phyloP scores from a whole-genome alignment of 2,888 invertebrate genomes.

The Lutraria lutraria region DNA sequence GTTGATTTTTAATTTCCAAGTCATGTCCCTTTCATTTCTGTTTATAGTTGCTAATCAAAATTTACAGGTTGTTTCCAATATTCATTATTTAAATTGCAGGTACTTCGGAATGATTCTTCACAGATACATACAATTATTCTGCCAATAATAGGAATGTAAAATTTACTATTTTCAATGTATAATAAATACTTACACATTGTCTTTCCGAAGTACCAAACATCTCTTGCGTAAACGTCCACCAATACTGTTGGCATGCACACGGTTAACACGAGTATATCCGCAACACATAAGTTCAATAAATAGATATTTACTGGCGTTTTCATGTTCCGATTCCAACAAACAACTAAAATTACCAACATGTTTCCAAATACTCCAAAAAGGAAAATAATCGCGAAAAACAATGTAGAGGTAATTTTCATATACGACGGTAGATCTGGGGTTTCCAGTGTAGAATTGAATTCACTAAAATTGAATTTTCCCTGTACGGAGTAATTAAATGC shows the following conservation, averaged over 20 bases:
- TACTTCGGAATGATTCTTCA: too few relatives aligned
- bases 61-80: too few relatives aligned
- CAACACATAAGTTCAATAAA: conserved; percentile 74
- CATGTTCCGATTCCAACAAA: conserved; percentile 65
- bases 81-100: too few relatives aligned
- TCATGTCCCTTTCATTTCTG: too few relatives aligned
- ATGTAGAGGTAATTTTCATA: conserved; percentile 58
- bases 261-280: conserved; percentile 74
- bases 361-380: conserved; percentile 74
- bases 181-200: conserved; percentile 75
- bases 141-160: too few relatives aligned
- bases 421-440: conserved; percentile 71
- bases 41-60: too few relatives aligned
- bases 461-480: not conserved
- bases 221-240: conserved; percentile 73
- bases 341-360: conserved; percentile 68
- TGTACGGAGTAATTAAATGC: not conserved
- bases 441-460: not conserved
- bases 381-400: conserved; percentile 73
- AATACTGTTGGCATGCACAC: conserved; percentile 76
- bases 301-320: conserved; percentile 72
- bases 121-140: too few relatives aligned
- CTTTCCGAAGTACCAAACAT: conserved; percentile 76
- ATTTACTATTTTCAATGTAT: too few relatives aligned
- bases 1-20: too few relatives aligned